These are phyloP conservation scores for Orchestia grillus DNA, from an alignment of 1,140 invertebrate genomes.

Conservation along the genomic window DNA sequence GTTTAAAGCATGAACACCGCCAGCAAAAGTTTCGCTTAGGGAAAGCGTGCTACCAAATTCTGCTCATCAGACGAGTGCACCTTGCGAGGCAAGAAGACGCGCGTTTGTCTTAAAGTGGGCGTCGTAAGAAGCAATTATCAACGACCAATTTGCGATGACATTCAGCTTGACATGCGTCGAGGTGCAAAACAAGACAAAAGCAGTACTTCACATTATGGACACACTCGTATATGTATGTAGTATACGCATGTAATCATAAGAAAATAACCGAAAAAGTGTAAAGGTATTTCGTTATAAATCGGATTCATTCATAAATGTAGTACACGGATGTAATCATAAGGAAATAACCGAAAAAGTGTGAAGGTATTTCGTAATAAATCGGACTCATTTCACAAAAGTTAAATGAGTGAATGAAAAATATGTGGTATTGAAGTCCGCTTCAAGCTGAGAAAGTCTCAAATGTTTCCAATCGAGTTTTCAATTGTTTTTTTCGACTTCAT, in stretches of 20 bases:
- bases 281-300: no score
- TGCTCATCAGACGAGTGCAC: not conserved
- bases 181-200: not conserved
- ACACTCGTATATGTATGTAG: no score
- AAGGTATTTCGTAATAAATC: not conserved
- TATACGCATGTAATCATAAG: not conserved
- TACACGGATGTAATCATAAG: no score
- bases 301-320: no score
- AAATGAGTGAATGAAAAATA: not conserved
- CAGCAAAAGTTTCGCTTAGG: not conserved
- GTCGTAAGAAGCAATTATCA: not conserved
- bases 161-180: not conserved
- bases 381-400: not conserved
- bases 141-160: slow-evolving; percentile 7
- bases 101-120: not conserved
- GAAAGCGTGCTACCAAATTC: slow-evolving; percentile 13
- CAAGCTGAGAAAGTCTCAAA: no score
- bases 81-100: not conserved
- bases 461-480: no score
- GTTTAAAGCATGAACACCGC: slow-evolving; percentile 34
- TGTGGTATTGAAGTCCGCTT: no score
- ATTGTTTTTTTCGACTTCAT: no score
- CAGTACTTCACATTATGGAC: not conserved
- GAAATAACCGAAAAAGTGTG: not conserved
- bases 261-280: no score